Evolutionary conservation across 2,113 vertebrate species (phyloP).

Genomic region (Sterrhoptilus dennistouni): DNA sequence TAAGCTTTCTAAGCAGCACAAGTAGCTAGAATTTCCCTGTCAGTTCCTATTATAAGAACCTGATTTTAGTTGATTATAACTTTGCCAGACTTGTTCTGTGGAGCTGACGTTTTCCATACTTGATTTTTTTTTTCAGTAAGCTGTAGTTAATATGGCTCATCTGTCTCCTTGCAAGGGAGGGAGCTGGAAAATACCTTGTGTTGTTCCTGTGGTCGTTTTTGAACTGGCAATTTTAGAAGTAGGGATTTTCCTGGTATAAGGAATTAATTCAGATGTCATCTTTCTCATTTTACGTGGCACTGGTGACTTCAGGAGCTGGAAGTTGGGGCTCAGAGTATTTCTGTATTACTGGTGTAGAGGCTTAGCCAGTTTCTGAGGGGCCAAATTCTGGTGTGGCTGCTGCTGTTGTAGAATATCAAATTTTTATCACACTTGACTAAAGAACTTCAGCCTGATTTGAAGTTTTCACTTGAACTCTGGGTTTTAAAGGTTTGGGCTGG

Average conservation of each 20-base stretch:
- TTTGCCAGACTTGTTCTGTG: slow-evolving; percentile 32
- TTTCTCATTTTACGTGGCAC: not conserved
- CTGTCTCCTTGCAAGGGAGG: not conserved
- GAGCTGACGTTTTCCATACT: slow-evolving; percentile 33
- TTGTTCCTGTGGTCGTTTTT: not conserved
- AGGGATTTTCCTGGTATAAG: slow-evolving; percentile 1
- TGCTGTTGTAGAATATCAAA: not conserved
- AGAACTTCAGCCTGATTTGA: not conserved
- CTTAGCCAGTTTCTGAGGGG: not conserved
- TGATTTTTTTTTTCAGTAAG: not conserved
- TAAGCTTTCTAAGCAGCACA: not conserved
- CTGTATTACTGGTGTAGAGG: not conserved
- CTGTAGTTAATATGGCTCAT: slow-evolving; percentile 24
- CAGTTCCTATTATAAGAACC: slow-evolving; percentile 37
- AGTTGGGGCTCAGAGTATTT: not conserved
- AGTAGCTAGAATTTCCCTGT: slow-evolving; percentile 60
- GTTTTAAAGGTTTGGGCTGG: not conserved
- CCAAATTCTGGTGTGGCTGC: not conserved
- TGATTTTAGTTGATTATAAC: slow-evolving; percentile 35
- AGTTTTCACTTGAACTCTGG: not conserved
- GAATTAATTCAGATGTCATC: not conserved
- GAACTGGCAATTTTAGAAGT: not conserved
- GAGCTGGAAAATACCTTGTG: not conserved
- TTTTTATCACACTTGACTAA: not conserved
- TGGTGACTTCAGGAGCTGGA: not conserved